Evolutionary conservation across 2,113 vertebrate genomes (phyloP), one percentile per base, ranked within the genome.

Genomic region (Trochalopteron elliotii): DNA sequence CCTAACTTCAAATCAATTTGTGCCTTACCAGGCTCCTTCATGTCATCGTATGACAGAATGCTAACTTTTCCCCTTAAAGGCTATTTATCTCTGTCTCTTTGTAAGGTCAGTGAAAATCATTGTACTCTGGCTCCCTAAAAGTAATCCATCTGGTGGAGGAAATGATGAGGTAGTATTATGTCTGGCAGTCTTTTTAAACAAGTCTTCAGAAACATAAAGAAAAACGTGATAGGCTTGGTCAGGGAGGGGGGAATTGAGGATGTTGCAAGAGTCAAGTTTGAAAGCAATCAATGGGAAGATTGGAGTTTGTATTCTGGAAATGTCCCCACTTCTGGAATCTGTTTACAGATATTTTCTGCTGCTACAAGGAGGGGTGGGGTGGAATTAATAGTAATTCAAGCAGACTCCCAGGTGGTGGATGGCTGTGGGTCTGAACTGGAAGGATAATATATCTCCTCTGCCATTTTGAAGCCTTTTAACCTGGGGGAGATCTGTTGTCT

Each of bases 1-100:
- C 95, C 94, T 96, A 95, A 90, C 80, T 95, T 96, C 74, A 81
- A 87, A 97, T 94, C 93, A 95, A 89, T 96, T 93, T 90, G 79
- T 89, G 59, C 92, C 95, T 97, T 94, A 96, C 88, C 84, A 94
- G 87, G 94, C 47, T 87, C 79, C 90, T 95, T 93, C 69, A 65
- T 93, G 80, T 94, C 92, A 87, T 88, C 84, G 78, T 86, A 83
- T 84, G 84, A 93, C 86, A 96, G 76, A 94, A 92, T 2, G 31
- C 67, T 95, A 94, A 96, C 87, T 95, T 97, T 90, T 68, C 69
- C 57, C 61, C 72, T 91, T 93, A 87, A 86, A 83, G 47, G 71
- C 45, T 92, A 80, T 97, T 94, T 95, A 83, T 97, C 89, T 93
- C 75, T 94, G 94, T 92, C 95, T 71, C 83, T 96, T 94, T 77